A percentile compares a stretch with the other conserved stretches of the same genome.
Evolutionary conservation across 1,140 invertebrate genomes (phyloP).

Genomic region (Nymphalis io): DNA sequence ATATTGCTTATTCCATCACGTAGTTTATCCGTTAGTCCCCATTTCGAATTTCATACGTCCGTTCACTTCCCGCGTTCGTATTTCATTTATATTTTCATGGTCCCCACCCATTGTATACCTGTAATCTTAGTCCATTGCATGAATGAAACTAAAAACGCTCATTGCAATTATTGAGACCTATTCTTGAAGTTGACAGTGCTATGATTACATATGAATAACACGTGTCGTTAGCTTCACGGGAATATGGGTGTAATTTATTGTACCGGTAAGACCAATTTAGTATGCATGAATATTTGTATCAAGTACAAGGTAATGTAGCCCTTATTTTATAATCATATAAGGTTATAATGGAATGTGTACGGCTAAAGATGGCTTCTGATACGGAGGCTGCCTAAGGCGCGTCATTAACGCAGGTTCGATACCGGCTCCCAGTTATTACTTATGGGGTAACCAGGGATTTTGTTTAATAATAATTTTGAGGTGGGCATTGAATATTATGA

Average conservation of each 20-base stretch:
- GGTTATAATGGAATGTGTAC: constrained; percentile 33
- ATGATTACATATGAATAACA: constrained; percentile 47
- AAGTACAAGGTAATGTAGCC: constrained; percentile 36
- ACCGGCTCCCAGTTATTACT: constrained; percentile 62
- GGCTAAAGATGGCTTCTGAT: constrained; percentile 57
- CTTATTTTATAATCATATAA: constrained; percentile 24
- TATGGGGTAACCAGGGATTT: constrained; percentile 42
- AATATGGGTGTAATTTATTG: constrained; percentile 36
- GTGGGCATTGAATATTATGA: constrained; percentile 1
- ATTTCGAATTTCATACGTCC: constrained; percentile 1
- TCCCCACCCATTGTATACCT: constrained; percentile 18
- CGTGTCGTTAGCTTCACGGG: constrained; percentile 28
- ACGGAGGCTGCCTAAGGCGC: constrained; percentile 59
- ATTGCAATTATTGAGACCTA: constrained; percentile 42
- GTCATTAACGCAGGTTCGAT: constrained; percentile 65
- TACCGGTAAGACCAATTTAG: constrained; percentile 26
- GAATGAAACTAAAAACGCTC: constrained; percentile 40
- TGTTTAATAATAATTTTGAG: constrained; percentile 19
- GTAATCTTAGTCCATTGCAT: constrained; percentile 35
- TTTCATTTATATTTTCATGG: constrained; percentile 34
- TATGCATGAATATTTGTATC: constrained; percentile 28
- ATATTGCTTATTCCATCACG: not conserved
- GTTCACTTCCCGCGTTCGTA: constrained; percentile 8
- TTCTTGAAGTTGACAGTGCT: constrained; percentile 42
- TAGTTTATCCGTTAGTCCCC: not conserved